Conservation (phyloP, 2,113 vertebrate genomes). For the Phasianus colchicus region DNA sequence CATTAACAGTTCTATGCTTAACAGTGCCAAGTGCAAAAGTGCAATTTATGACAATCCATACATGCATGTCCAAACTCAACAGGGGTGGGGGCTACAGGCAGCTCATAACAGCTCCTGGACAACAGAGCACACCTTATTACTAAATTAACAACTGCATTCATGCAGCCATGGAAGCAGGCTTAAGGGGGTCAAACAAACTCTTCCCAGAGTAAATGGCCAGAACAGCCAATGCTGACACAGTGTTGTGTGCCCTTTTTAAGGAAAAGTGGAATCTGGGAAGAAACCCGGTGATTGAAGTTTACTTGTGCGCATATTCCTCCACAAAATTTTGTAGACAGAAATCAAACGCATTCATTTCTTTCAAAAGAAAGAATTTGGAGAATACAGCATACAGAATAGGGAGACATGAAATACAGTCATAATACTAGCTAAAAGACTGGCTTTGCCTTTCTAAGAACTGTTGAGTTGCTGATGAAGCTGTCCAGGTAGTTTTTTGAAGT, state of each 20-base stretch:
- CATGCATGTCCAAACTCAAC: background rate
- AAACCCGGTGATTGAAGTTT: background rate
- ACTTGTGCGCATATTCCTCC: background rate
- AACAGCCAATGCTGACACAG: background rate
- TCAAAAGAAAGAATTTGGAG: background rate
- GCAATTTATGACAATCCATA: background rate
- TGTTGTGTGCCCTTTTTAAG: background rate
- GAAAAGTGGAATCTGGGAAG: background rate
- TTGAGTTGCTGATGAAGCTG: background rate
- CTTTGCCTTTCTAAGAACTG: background rate
- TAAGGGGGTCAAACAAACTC: background rate
- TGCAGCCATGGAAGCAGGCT: background rate
- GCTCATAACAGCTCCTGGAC: background rate
- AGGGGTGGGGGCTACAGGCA: background rate
- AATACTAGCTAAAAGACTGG: conserved; percentile 2
- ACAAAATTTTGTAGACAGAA: background rate
- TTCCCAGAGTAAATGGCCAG: background rate
- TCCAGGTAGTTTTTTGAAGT: background rate
- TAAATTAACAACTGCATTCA: fast-evolving
- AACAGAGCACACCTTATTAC: background rate
- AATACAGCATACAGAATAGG: background rate
- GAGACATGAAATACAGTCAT: background rate
- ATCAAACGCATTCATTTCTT: background rate
- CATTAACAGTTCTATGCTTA: background rate
- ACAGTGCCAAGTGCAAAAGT: background rate